A percentile compares a stretch with the other conserved stretches of the same genome.
Conservation (phyloP, 2,113 vertebrate genomes). For the Paracanthobrama guichenoti region DNA sequence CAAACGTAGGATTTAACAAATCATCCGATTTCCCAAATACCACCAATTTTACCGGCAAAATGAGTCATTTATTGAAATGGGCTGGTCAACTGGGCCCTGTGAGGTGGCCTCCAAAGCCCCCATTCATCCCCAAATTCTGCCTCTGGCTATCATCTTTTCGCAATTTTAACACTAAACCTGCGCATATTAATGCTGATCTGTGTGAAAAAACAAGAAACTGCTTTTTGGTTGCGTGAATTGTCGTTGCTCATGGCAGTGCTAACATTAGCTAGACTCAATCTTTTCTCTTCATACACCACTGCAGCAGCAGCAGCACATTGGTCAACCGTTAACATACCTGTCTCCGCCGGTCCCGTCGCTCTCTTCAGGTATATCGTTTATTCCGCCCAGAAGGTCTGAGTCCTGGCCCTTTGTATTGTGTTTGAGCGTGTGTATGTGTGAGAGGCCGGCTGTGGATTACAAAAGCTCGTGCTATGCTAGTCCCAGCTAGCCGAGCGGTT, state of each 20-base stretch:
- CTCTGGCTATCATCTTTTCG: neutral
- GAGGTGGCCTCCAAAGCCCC: conserved; percentile 42
- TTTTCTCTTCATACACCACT: neutral
- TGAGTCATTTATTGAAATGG: neutral
- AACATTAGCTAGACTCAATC: conserved; percentile 13
- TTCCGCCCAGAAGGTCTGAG: conserved; percentile 42
- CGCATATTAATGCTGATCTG: neutral
- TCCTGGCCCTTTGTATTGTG: conserved; percentile 60
- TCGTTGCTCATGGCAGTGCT: conserved; percentile 17
- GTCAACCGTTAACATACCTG: conserved; percentile 64
- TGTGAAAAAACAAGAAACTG: neutral
- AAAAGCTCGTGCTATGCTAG: conserved; percentile 72
- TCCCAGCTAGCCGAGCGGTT: conserved; percentile 58
- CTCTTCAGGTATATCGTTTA: conserved; percentile 38
- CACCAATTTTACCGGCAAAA: neutral
- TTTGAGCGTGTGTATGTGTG: conserved; percentile 48
- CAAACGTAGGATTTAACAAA: neutral
- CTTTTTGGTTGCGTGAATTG: neutral
- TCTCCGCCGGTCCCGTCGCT: conserved; percentile 67
- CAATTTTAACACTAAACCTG: neutral
- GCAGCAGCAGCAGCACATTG: neutral
- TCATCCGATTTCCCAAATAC: neutral
- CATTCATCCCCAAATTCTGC: neutral
- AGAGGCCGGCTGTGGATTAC: conserved; percentile 75
- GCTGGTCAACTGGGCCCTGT: conserved; percentile 50